Base-by-base conservation (phyloP, 2,888 invertebrate species). In the Eupeodes luniger region DNA sequence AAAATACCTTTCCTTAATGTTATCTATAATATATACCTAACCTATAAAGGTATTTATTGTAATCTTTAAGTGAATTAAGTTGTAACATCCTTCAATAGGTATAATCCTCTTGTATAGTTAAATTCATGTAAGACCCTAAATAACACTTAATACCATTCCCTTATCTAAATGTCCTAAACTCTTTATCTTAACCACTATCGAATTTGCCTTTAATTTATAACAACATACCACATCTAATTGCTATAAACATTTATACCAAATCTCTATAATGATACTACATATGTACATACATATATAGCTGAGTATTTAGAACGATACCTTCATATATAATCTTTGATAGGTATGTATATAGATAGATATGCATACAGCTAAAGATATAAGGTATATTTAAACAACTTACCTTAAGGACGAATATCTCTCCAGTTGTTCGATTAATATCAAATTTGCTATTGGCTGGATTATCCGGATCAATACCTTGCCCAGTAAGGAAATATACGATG, bases 401-500 rank as follows among this genome's bases (percentile, higher is more conserved):
- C 96, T 98, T 98, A 49, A 98, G 95, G 16, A 99, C 98, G 93
- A 97, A 98, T 94, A 99, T 98, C 94, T 98, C 98, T 89, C 99
- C 99, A 1, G 98, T 97, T 40, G 98, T 98, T 89, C 98, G 96
- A 94, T 98, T 98, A 91, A 99, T 99, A 94, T 98, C 98, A 93
- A 99, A 99, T 94, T 98, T 98, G 94, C 98, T 98, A 93, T 98
- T 98, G 89, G 97, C 97, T 69, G 98, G 98, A 94, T 98, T 98
- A 94, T 98, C 98, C 44, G 98, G 97, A 94, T 98, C 98, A 91
- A 98, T 98, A 88, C 98, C 98, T 93, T 98, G 98, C 14, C 98
- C 98, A 51, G 98, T 98, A 89, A 98, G 94, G 94, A 98, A 98
- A 94, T 99, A 99, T 51, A 98, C 98, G 93, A 99, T 98, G 94